Base-by-base conservation (phyloP, 2,888 invertebrate species). In the Thecocarcelia acutangulata region DNA sequence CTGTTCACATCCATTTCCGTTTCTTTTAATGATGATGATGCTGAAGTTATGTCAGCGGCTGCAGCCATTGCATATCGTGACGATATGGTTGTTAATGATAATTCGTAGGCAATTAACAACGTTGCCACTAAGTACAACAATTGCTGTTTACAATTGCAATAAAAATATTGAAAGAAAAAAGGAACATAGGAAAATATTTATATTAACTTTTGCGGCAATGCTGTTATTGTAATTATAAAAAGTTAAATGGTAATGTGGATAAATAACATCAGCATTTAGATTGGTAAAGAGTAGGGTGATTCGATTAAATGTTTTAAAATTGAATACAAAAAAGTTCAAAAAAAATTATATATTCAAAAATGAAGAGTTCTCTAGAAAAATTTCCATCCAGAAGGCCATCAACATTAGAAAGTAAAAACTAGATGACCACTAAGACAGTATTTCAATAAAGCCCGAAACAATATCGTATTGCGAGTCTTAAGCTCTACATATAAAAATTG, bases 91-190 rank as follows among this genome's bases (percentile, higher is more conserved):
- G 83, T 68, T 59, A 83, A 80, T 79, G 84, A 72, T 72, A 84
- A 78, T 70, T 76, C 78, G 82, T 81, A 84, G 75, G 86, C 85
- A 85, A 87, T 86, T 84, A 88, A 83, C 79, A 83, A 83, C 63
- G 86, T 84, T 79, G 85, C 85, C 82, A 86, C 84, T 83, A 86
- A 76, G 79, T 86, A 83, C 85, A 86, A 84, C 85, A 87, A 84
- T 85, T 86, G 87, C 85, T 87, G 75, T 59, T 33, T 61, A 68
- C 44, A 61, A 44, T 59, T 40, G 74, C 19, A 80, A 66, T 44
- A 68, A 63, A 50, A 70, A 44, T 72, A 40, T 72, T 42, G 37
- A 50, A 72, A 56, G 83, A 81, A 68, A 68, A 61, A 0, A 56
- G 46, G 75, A 83, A 84, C 70, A 68, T 28, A 61, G 21, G 52